A percentile compares a stretch with the other conserved stretches of the same genome.
Conservation (phyloP, 1,140 invertebrate species). For the Papilio xuthus region DNA sequence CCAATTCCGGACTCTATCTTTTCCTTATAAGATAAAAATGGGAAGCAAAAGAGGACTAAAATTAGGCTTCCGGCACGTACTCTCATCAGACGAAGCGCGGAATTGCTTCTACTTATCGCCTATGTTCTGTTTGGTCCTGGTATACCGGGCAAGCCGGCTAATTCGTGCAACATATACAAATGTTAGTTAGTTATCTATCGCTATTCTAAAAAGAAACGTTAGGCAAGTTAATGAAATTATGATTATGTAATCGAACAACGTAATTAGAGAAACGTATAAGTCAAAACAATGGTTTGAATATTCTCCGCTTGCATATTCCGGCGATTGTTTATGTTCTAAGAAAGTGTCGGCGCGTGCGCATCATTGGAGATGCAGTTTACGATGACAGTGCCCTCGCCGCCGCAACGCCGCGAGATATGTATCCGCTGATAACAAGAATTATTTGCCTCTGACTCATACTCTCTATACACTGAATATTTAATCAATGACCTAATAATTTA, state of each 20-base stretch:
- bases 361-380: neutral
- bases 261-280: constrained; percentile 1
- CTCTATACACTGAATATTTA: neutral
- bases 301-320: constrained; percentile 38
- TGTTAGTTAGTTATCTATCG: no score
- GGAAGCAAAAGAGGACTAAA: no score
- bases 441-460: neutral
- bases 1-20: no score
- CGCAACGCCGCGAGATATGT: neutral
- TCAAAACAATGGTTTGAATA: neutral
- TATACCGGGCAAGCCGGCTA: no score
- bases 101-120: no score
- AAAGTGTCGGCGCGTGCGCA: neutral
- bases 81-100: no score
- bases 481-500: neutral
- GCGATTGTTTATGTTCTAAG: constrained; percentile 34
- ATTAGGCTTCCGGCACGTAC: no score
- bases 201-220: neutral
- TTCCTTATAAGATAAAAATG: no score
- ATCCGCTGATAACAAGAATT: neutral
- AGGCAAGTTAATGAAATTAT: neutral
- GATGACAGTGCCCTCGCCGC: neutral
- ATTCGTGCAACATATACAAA: no score
- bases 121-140: no score
- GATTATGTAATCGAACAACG: neutral